These are phyloP conservation scores for Ophraella communa DNA, from an alignment of 2,888 invertebrate species.

Conservation along the genomic window DNA sequence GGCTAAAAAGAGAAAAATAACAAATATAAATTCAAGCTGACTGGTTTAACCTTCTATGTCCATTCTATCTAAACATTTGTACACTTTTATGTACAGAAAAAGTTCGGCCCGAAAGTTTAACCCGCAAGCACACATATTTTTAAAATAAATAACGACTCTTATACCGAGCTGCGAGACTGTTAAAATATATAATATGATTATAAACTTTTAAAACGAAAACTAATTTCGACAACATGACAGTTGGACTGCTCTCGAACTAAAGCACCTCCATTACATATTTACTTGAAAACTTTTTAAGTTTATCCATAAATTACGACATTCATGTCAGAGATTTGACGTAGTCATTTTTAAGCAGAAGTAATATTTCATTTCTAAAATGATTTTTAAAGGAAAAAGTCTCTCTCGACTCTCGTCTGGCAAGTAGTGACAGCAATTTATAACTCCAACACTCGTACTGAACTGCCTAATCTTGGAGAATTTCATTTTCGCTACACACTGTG, in stretches of 20 bases:
- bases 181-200: background rate
- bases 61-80: too few relatives aligned
- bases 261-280: conserved; percentile 15
- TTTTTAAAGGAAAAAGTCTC: conserved; percentile 24
- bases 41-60: too few relatives aligned
- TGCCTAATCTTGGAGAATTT: conserved; percentile 26
- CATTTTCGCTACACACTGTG: conserved; percentile 18
- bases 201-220: background rate
- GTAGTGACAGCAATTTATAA: conserved; percentile 27
- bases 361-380: conserved; percentile 24
- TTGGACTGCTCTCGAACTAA: conserved; percentile 1
- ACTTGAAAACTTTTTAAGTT: conserved; percentile 22
- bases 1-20: too few relatives aligned
- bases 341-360: conserved; percentile 28
- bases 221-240: background rate
- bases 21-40: too few relatives aligned
- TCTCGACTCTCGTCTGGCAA: background rate
- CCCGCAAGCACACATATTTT: too few relatives aligned
- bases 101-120: too few relatives aligned
- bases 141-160: too few relatives aligned
- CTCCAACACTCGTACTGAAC: conserved; percentile 21
- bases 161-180: too few relatives aligned
- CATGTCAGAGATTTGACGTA: conserved; percentile 24
- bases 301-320: conserved; percentile 27
- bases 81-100: too few relatives aligned